Conservation (phyloP, 2,888 invertebrate species). For the Drosophila differens region DNA sequence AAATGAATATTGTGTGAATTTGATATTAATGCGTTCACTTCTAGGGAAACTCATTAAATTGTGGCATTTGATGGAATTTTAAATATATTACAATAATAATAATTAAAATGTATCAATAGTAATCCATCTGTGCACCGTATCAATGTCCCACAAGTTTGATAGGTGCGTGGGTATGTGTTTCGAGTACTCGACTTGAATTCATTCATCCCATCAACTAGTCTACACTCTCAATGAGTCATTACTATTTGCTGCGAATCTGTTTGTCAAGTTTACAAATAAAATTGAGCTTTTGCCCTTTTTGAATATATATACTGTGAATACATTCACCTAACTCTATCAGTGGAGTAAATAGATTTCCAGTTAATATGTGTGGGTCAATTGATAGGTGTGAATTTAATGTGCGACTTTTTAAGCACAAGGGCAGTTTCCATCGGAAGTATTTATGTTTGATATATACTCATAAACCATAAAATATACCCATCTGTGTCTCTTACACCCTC, state of each 20-base stretch:
- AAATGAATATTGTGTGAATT: not conserved
- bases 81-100: not conserved
- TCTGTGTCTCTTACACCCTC: not conserved
- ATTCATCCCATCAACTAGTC: constrained; percentile 11
- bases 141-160: not conserved
- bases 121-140: not conserved
- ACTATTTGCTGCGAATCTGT: not conserved
- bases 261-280: not conserved
- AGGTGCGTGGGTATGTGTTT: not conserved
- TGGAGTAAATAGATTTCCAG: not conserved
- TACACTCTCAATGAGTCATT: constrained; percentile 6
- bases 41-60: not conserved
- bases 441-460: not conserved
- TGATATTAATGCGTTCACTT: not conserved
- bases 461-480: not conserved
- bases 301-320: not conserved
- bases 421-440: not conserved
- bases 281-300: not conserved
- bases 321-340: not conserved
- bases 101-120: not conserved
- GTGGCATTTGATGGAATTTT: not conserved
- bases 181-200: constrained; percentile 23
- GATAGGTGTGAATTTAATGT: not conserved
- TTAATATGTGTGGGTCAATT: not conserved
- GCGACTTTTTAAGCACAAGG: not conserved